Evolutionary conservation across 2,113 vertebrate species (phyloP).

Genomic region (Oriolus oriolus): DNA sequence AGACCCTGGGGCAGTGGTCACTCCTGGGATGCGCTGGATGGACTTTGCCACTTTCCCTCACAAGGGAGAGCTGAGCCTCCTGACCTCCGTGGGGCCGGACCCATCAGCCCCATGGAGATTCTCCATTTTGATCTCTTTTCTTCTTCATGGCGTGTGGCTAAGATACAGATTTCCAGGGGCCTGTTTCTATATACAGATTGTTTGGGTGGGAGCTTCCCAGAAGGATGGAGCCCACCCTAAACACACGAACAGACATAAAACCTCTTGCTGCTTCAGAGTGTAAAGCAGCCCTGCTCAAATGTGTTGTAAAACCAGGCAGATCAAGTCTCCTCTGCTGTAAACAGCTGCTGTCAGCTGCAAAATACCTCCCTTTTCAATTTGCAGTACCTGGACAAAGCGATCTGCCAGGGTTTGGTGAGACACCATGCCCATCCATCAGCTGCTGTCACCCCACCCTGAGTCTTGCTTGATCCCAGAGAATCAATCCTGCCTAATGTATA

Average conservation of each 20-base stretch:
- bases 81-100: background rate
- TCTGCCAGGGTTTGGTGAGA: background rate
- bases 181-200: background rate
- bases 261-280: background rate
- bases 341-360: background rate
- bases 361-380: background rate
- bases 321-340: background rate
- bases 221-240: background rate
- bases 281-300: background rate
- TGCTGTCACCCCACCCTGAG: background rate
- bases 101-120: background rate
- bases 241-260: background rate
- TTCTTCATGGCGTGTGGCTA: rapidly evolving
- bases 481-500: background rate
- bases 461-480: background rate
- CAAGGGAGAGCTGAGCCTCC: background rate
- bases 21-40: background rate
- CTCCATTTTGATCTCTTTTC: background rate
- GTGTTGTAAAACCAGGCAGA: background rate
- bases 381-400: background rate
- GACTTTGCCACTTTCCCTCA: background rate
- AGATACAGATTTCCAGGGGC: background rate
- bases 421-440: background rate
- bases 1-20: background rate
- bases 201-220: background rate